Evolutionary conservation across 2,797 vertebrate genomes (phyloP).

Genomic region (Microcaecilia unicolor): DNA sequence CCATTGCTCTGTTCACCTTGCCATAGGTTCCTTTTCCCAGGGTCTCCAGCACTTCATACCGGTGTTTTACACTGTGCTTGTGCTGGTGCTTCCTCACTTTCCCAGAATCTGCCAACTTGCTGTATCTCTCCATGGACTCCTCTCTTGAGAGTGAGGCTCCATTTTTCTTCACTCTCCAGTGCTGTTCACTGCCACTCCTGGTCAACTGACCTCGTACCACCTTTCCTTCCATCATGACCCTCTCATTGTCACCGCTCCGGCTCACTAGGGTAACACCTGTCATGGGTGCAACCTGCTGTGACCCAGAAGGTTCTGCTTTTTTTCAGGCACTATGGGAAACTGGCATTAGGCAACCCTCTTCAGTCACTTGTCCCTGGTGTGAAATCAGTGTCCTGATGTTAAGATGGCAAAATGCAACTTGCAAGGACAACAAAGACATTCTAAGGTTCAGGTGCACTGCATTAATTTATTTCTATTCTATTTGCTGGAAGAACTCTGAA

Average conservation of each 20-base stretch:
- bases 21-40: constrained; percentile 66
- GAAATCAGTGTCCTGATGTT: no score
- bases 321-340: no score
- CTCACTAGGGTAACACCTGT: constrained; percentile 18
- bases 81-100: constrained; percentile 67
- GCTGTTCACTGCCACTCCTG: constrained; percentile 36
- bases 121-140: neutral
- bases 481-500: no score
- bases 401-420: no score
- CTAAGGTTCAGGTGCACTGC: no score
- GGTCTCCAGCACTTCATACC: constrained; percentile 66
- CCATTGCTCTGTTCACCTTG: constrained; percentile 65
- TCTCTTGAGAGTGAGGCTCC: neutral
- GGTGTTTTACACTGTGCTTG: constrained; percentile 66
- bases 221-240: neutral
- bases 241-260: constrained; percentile 3
- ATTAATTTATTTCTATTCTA: no score
- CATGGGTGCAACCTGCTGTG: neutral
- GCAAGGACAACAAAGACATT: no score
- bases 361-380: no score
- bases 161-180: constrained; percentile 21
- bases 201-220: constrained; percentile 24
- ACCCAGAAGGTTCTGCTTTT: no score
- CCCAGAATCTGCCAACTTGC: neutral
- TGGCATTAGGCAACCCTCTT: no score